Conservation (phyloP, 2,797 vertebrate genomes). For the Linurgus olivaceus region DNA sequence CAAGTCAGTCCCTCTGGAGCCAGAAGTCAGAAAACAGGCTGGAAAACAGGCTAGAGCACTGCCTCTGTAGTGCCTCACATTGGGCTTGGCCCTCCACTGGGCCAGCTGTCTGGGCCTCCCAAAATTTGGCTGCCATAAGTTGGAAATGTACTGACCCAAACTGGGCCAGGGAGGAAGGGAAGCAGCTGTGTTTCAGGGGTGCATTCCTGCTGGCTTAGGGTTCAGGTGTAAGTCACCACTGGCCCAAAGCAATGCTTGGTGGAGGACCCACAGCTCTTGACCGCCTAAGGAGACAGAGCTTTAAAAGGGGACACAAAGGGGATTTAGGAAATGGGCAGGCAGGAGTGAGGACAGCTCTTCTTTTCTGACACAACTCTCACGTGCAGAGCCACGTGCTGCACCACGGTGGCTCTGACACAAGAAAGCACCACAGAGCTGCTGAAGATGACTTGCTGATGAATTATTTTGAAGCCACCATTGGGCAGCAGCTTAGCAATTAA, state of each 20-base stretch:
- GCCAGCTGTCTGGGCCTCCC: neutral
- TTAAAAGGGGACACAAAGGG: neutral
- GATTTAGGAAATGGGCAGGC: neutral
- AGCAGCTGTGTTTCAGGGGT: neutral
- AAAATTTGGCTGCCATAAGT: neutral
- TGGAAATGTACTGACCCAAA: neutral
- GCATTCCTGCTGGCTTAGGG: neutral
- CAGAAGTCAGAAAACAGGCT: neutral
- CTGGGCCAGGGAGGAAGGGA: neutral
- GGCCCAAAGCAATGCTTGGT: neutral
- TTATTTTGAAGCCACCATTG: neutral
- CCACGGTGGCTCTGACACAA: neutral
- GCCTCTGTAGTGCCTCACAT: neutral
- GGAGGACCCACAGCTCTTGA: neutral
- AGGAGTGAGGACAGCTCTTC: neutral
- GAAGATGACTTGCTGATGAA: neutral
- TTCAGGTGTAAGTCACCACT: neutral
- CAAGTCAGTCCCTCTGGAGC: neutral
- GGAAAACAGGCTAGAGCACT: neutral
- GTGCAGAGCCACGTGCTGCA: neutral
- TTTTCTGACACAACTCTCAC: neutral
- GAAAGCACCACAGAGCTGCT: neutral
- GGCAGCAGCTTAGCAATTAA: slow-evolving; percentile 22
- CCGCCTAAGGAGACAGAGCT: neutral
- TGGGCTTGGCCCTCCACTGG: neutral